Percentiles rank a stretch among this genome's conserved stretches.
Conservation (phyloP, 1,140 invertebrate genomes). For the Ostrea edulis region DNA sequence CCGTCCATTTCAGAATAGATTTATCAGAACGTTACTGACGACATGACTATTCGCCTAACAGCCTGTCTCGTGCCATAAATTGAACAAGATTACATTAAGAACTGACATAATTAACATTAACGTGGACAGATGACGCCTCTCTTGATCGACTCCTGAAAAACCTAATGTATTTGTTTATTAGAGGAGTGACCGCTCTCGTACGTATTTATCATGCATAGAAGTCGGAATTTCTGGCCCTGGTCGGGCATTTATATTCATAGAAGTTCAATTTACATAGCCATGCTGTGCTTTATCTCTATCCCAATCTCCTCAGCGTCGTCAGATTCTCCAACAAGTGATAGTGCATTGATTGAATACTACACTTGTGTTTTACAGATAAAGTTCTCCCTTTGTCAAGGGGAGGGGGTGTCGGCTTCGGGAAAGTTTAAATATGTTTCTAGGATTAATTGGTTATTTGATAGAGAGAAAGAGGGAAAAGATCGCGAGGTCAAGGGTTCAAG, state of each 20-base stretch:
- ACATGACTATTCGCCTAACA: neutral
- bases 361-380: neutral
- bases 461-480: too few species aligned
- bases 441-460: too few species aligned
- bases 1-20: neutral
- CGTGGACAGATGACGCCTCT: neutral
- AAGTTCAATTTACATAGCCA: constrained; percentile 2
- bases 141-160: neutral
- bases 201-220: constrained; percentile 25
- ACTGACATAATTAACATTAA: constrained; percentile 30
- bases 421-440: too few species aligned
- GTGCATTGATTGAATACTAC: neutral
- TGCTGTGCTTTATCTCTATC: constrained; percentile 5
- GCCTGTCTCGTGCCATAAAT: neutral
- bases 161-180: constrained; percentile 3
- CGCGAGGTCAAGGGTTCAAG: too few species aligned
- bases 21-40: neutral
- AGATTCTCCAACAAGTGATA: neutral
- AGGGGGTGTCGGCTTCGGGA: too few species aligned
- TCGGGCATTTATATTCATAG: constrained; percentile 26
- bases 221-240: neutral
- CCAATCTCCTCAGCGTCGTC: neutral
- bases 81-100: constrained; percentile 10
- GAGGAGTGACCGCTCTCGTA: neutral
- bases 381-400: too few species aligned